Percentiles rank a stretch among this genome's conserved stretches.
These are phyloP conservation scores for Nyctibius bracteatus DNA, from an alignment of 2,113 vertebrate species.

Conservation along the genomic window DNA sequence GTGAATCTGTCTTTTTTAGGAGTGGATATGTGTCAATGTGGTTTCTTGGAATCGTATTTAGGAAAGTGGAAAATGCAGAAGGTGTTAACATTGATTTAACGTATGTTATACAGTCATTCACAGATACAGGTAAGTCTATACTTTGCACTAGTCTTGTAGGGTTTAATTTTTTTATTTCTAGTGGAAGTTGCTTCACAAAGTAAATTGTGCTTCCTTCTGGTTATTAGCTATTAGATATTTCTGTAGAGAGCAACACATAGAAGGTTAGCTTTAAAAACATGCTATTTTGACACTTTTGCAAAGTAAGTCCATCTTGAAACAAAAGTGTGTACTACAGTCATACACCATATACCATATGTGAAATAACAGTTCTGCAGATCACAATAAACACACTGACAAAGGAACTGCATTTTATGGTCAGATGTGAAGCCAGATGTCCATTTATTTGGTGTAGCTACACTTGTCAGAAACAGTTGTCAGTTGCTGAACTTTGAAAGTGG, in stretches of 20 bases:
- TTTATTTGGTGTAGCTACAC: background rate
- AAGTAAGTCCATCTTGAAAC: background rate
- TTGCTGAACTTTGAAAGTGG: background rate
- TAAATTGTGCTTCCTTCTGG: background rate
- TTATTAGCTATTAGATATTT: background rate
- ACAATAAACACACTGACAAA: background rate
- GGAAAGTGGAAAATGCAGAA: constrained; percentile 90
- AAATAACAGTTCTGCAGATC: background rate
- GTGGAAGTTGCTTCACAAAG: background rate
- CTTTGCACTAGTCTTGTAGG: background rate
- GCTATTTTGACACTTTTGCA: background rate
- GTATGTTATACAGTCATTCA: constrained; percentile 94
- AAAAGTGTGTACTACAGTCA: background rate
- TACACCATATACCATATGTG: fast-evolving
- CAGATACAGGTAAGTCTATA: constrained; percentile 85
- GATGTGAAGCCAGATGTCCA: background rate
- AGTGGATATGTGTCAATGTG: constrained; percentile 90
- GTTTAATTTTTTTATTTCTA: background rate
- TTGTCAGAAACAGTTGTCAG: background rate
- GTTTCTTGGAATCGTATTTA: constrained; percentile 97
- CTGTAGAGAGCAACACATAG: background rate
- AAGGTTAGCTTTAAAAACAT: background rate
- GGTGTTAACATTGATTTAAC: constrained; percentile 93
- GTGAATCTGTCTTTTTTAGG: constrained; percentile 65
- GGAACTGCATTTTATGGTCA: background rate